Evolutionary conservation across 1,140 invertebrate species (phyloP).

Genomic region (Cydia splendana): DNA sequence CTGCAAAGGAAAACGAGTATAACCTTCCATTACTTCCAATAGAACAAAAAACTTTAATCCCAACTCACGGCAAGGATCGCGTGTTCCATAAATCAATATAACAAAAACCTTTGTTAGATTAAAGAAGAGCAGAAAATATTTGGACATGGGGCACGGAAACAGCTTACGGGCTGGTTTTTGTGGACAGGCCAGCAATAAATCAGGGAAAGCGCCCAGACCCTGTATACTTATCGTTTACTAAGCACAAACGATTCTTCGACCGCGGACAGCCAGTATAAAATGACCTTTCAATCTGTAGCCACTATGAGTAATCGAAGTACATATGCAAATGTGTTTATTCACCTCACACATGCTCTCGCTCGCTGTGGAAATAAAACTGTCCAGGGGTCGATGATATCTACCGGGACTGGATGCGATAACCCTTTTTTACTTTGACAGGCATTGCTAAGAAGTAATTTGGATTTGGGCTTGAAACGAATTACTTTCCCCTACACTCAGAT

Average conservation of each 20-base stretch:
- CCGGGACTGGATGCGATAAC: conserved; percentile 20
- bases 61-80: conserved; percentile 12
- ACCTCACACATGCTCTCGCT: not conserved
- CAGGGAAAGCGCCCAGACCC: conserved; percentile 43
- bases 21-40: conserved; percentile 6
- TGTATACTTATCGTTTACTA: not conserved
- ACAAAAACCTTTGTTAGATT: conserved; percentile 41
- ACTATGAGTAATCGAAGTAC: not conserved
- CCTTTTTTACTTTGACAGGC: conserved; percentile 16
- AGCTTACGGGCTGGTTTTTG: conserved; percentile 54
- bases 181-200: conserved; percentile 56
- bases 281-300: not conserved
- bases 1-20: not conserved
- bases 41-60: conserved; percentile 27
- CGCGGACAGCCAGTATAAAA: not conserved
- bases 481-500: not conserved
- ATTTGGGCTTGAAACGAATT: not conserved
- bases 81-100: conserved; percentile 38
- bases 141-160: conserved; percentile 49
- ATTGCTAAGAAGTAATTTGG: not conserved
- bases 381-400: conserved; percentile 21
- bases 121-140: conserved; percentile 38
- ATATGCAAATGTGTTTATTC: not conserved
- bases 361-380: not conserved
- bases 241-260: not conserved